Conservation (phyloP, 1,140 invertebrate species). For the Ceratitis capitata region DNA sequence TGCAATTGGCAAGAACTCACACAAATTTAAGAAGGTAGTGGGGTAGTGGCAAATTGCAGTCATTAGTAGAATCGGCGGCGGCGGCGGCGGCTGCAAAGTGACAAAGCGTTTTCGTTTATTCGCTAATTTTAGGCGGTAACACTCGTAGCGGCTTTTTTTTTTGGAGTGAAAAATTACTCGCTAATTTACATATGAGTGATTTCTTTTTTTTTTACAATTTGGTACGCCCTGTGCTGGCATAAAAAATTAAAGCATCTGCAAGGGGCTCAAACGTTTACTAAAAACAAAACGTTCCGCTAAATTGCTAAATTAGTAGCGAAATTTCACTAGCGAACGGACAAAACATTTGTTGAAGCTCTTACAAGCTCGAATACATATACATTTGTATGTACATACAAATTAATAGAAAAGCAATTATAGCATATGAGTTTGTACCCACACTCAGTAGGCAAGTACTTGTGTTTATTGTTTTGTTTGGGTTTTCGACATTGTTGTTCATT, state of each 20-base stretch:
- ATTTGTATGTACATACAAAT: background rate
- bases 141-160: background rate
- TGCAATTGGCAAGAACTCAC: too few species aligned
- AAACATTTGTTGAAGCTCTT: background rate
- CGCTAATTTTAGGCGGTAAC: background rate
- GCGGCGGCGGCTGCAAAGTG: too few species aligned
- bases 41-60: background rate
- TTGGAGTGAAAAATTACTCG: background rate
- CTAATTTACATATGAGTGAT: background rate
- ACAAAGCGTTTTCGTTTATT: background rate
- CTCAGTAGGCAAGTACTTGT: background rate
- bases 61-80: background rate
- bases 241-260: background rate
- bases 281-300: background rate
- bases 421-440: too few species aligned
- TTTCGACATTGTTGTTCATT: background rate
- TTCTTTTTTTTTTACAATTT: background rate
- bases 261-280: background rate
- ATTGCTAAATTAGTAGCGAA: slow-evolving; percentile 25
- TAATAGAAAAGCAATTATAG: background rate
- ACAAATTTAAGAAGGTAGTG: background rate
- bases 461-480: background rate
- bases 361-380: background rate
- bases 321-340: background rate
- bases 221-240: background rate